Evolutionary conservation across 2,888 invertebrate genomes (phyloP), one percentile per base, ranked within the genome.

Genomic region (Elmis aenea): DNA sequence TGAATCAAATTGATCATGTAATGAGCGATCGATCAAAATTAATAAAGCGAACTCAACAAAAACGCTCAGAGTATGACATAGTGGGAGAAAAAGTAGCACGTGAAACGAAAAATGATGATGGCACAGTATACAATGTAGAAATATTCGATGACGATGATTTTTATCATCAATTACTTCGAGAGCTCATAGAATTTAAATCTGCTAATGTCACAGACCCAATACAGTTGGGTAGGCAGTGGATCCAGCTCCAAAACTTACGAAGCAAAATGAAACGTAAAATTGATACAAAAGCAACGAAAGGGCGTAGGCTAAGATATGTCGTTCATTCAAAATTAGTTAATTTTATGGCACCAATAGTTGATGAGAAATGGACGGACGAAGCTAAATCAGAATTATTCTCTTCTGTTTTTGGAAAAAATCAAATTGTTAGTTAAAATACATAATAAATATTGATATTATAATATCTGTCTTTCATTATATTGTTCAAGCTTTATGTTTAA

Each of bases 61-160:
- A 86, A 58, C 72, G 91, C 33, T 81, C 84, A 0, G 78, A 82
- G 37, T 86, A 85, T 61, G 70, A 74, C 30, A 77, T 85, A 33
- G 57, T 85, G 25, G 86, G 86, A 0, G 76, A 79, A 16, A 27
- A 33, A 18, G 8, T n/a, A 14, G 27, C 37, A 35, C 14, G 28
- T 20, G 23, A 28, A 11, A n/a, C n/a, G n/a, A n/a, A n/a, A n/a
- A n/a, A n/a, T n/a, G 30, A 36, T 11, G 40, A 44, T 14, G 46
- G 55, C 21, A 59, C 57, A 22, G 52, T 83, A 51, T 78, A 81
- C 46, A 82, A 88, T 57, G 57, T 73, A 0, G 88, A 96, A 69
- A 87, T 96, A 55, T 97, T 91, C 69, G 95, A 97, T 64, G 97
- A 97, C 60, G 88, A 87, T 55, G 97, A 97, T 62, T 97, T 97